Evolutionary conservation across 2,113 vertebrate species (phyloP), one percentile per base, ranked within the genome.

Genomic region (Tauraco erythrolophus): DNA sequence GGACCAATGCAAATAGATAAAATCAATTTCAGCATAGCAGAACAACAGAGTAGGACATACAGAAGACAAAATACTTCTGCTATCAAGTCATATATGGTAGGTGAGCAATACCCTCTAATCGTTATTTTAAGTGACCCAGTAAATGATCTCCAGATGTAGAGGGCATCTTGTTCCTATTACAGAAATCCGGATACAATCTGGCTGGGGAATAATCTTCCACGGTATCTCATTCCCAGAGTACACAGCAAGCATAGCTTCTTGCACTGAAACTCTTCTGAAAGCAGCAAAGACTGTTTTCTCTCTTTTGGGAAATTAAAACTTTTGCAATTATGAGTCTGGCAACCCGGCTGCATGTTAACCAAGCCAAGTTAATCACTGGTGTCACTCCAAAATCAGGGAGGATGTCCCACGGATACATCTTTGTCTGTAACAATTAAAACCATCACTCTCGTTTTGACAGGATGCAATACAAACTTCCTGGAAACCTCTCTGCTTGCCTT

Each of bases 241-340:
- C 17, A 37, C 15, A 84, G 31, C 19, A 76, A 76, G 53, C 28
- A 77, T 3, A 15, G 78, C 33, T 53, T 41, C 54, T 53, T 70
- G 75, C 78, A 54, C 15, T n/a, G n/a, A 54, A 94, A 53, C 31
- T 79, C 69, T 33, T 57, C 46, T 27, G 37, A 76, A 81, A 76
- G 28, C 58, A 89, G 56, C 35, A 61, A 88, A 83, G 25, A 50
- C 5, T 27, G 45, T 25, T 48, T 76, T 56, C 35, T 37, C 48
- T 89, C 89, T 92, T 84, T 61, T 25, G 90, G 66, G 75, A 95
- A 93, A 93, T 93, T 56, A 86, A 86, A 89, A 70, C 69, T 75
- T 70, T 10, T 70, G 46, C 68, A 90, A 65, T 90, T 79, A 79
- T 5, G 65, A 65, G 15, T 66, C 80, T 95, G 77, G 61, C 77